Base-by-base conservation (phyloP, 2,113 vertebrate species). In the Scophthalmus maximus region DNA sequence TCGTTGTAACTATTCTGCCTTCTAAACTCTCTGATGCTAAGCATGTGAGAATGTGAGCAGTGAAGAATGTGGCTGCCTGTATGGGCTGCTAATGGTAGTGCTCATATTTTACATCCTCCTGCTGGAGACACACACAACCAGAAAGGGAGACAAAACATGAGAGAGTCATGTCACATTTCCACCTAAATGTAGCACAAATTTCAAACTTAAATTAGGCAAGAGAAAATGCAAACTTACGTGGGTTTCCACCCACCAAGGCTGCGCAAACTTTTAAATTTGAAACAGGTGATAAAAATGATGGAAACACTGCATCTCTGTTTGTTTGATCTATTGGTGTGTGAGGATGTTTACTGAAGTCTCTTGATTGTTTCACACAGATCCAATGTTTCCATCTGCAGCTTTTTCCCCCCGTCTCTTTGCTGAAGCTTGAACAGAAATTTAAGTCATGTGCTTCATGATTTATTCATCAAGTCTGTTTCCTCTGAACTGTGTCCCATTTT, bases 21-120 rank as follows among this genome's bases (percentile, higher is more conserved):
- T 11, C n/a, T 25, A 23, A 68, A 52, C 38, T 27, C 36, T 52
- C 11, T 40, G 70, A 79, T 8, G 27, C 62, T 47, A 32, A 74
- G 73, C 76, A 55, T 52, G 71, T n/a, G 22, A 68, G 60, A 78
- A 60, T 25, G 25, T 15, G 47, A 68, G 57, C 36, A 15, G 51
- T 71, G 80, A 73, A 69, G 52, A 82, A 60, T 65, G 82, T 4
- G 68, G 73, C 65, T 25, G 26, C 51, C 72, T 74, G 40, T 53
- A 51, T 67, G 63, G 40, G 76, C 40, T 57, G 61, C 66, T 84
- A 78, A 81, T 80, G 79, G 79, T 14, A 27, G 71, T 29, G 34
- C 69, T 77, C 63, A 27, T 12, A 46, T 60, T 34, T 25, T 32
- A 69, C 47, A 40, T 66, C 23, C 30, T 8, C 18, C 61, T 30